phyloP scores from a whole-genome alignment of 2,888 invertebrate species.

The Drosophila sordidula region DNA sequence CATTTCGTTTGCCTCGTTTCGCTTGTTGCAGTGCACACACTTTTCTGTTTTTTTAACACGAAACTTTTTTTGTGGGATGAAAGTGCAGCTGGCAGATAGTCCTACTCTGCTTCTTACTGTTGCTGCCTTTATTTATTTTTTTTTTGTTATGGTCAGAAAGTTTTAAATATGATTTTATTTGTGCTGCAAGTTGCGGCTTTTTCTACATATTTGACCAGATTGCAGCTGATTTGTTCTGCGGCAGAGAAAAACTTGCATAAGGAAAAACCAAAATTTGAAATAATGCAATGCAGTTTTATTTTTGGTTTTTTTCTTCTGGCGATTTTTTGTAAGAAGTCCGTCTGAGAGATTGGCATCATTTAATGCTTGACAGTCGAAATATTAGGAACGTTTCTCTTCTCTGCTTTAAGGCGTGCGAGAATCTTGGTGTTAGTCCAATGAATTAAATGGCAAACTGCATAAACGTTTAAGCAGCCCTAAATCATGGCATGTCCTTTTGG shows the following conservation, averaged over 20 bases:
- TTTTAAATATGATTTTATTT: constrained; percentile 79
- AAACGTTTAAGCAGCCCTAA: constrained; percentile 67
- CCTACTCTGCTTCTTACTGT: constrained; percentile 18
- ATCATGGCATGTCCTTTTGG: constrained; percentile 58
- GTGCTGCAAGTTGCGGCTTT: constrained; percentile 58
- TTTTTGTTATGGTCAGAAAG: constrained; percentile 54
- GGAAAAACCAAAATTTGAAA: constrained; percentile 44
- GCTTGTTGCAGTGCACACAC: constrained; percentile 40
- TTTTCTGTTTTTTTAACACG: constrained; percentile 59
- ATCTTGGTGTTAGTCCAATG: constrained; percentile 30
- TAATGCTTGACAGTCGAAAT: constrained; percentile 26
- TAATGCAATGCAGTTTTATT: constrained; percentile 41
- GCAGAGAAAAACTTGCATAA: constrained; percentile 42
- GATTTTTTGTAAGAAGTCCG: constrained; percentile 19
- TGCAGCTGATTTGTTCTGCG: constrained; percentile 58
- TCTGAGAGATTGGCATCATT: constrained; percentile 31
- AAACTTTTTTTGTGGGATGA: constrained; percentile 62
- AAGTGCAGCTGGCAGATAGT: constrained; percentile 46
- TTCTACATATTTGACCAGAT: constrained; percentile 64
- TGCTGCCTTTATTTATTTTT: constrained; percentile 3
- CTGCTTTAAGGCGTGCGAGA: constrained; percentile 5
- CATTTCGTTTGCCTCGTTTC: constrained; percentile 48
- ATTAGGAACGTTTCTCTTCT: constrained; percentile 19
- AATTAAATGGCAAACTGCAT: constrained; percentile 45
- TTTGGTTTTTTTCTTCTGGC: constrained; percentile 3